Conservation (phyloP, 1,140 invertebrate genomes). For the Arctopsyche grandis region DNA sequence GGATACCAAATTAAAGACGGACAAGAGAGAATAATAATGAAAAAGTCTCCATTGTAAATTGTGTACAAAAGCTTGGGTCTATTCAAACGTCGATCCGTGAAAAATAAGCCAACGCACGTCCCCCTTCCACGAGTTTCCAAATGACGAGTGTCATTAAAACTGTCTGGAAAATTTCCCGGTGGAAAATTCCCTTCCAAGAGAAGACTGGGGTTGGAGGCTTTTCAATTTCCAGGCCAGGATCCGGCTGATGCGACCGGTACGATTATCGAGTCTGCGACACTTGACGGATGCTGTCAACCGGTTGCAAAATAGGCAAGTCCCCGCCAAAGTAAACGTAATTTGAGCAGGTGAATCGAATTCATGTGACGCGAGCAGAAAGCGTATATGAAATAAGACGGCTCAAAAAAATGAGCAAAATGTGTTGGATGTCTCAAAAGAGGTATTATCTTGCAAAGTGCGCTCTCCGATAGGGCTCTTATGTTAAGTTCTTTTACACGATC, state of each 20-base stretch:
- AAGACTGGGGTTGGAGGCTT: neutral
- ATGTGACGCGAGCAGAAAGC: no score
- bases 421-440: no score
- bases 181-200: neutral
- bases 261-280: neutral
- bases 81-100: no score
- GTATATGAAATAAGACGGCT: no score
- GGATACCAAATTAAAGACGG: no score
- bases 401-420: no score
- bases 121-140: no score
- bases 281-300: conserved; percentile 10
- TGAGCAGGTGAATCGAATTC: neutral
- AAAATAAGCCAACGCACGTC: no score
- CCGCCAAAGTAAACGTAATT: neutral
- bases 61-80: neutral
- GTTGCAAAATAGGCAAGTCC: neutral
- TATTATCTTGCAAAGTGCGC: no score
- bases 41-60: neutral
- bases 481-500: no score
- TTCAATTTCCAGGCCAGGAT: conserved; percentile 3
- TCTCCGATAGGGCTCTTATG: no score
- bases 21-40: neutral
- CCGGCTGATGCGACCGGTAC: neutral
- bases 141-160: no score
- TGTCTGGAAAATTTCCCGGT: neutral